Conservation (phyloP, 92 coral and sea anemone species). For the Bergia puertoricense region DNA sequence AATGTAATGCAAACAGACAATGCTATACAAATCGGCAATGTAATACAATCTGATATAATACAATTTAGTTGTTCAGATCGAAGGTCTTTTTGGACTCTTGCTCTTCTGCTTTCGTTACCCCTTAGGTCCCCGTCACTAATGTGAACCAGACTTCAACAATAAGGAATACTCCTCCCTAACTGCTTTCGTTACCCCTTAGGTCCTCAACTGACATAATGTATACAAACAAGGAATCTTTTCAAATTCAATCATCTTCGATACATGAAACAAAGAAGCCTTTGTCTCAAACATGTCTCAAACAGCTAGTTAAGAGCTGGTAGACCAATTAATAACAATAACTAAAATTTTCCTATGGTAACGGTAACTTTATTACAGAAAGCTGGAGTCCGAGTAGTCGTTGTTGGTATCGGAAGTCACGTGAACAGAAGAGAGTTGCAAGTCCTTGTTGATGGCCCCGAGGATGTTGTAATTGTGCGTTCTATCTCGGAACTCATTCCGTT, state of each 20-base stretch:
- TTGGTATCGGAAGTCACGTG: slow-evolving; percentile 22
- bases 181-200: neutral
- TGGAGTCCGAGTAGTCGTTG: slow-evolving; percentile 22
- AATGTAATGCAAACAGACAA: too few species aligned
- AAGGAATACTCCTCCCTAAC: neutral
- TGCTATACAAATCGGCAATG: too few species aligned
- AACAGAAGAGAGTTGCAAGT: slow-evolving; percentile 15
- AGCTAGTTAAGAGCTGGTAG: too few species aligned
- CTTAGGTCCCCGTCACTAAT: neutral
- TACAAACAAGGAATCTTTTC: neutral
- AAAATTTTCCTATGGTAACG: too few species aligned
- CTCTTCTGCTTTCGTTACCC: neutral
- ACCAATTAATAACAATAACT: neutral
- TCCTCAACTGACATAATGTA: too few species aligned
- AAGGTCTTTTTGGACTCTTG: neutral
- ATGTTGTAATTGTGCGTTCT: slow-evolving; percentile 5
- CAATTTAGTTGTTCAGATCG: too few species aligned
- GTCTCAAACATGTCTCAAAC: too few species aligned
- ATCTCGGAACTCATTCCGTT: neutral
- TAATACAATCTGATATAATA: too few species aligned
- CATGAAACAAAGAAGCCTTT: too few species aligned
- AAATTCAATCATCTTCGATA: neutral
- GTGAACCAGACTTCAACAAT: neutral
- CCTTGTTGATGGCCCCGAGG: slow-evolving; percentile 18
- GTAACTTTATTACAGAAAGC: neutral